Evolutionary conservation across 1,140 invertebrate species (phyloP), one percentile per base, ranked within the genome.

Genomic region (Drosophila miranda): DNA sequence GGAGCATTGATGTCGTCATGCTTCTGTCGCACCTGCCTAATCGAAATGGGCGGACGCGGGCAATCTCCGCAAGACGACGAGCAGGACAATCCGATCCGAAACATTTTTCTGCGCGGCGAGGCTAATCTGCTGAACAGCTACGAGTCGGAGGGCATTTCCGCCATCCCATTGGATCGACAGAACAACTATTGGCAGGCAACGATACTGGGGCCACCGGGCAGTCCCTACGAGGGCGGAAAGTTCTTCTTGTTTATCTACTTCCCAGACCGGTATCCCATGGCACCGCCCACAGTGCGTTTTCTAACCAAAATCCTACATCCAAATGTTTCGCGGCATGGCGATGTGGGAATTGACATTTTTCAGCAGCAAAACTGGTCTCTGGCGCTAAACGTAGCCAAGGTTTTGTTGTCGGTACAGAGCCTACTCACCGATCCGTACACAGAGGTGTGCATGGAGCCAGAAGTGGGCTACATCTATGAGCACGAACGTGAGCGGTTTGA

Each of bases 341-440:
- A 98, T 92, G 97, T 98, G 62, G 97, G 97, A 34, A 96, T 98
- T 62, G 98, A 98, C 92, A 98, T 96, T 11, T 97, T 99, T 84
- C 96, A 97, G 87, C 96, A 97, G 88, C 96, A 98, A 91, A 98
- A 98, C 92, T 99, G 98, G 98, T 98, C 96, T 38, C 92, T 98
- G 53, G 97, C 97, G 9, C 92, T 99, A 23, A 98, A 97, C 11
- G 96, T 98, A 88, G 95, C 96, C 44, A 98, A 99, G 90, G 94
- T 97, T 45, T 93, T 98, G 55, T 95, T 97, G 48, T 97, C 96
- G 58, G 95, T 98, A 54, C 97, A 98, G 93, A 98, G 97, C 78
- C 92, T 98, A 41, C 93, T 99, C 16, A 99, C 97, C 0, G 98
- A 99, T 92, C 97, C 98, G 0, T 98, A 96, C 86, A 96, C 96